Evolutionary conservation across 1,140 invertebrate species (phyloP).

Genomic region (Drosophila aff.): DNA sequence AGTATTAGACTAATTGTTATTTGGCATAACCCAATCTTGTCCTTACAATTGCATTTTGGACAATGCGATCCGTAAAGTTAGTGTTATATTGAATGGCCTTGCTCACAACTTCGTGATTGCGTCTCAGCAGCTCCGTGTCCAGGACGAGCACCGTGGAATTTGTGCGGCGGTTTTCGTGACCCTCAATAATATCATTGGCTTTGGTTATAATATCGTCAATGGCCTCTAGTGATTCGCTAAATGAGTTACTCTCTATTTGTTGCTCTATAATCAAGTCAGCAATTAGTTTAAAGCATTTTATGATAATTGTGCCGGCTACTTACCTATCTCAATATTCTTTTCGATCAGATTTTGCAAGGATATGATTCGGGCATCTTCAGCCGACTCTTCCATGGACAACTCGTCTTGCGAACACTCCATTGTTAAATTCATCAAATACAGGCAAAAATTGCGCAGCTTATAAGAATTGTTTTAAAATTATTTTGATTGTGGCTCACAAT

Average conservation of each 20-base stretch:
- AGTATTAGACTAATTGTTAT: not conserved
- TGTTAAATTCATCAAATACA: not conserved
- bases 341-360: conserved; percentile 61
- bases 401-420: conserved; percentile 17
- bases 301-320: not conserved
- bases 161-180: conserved; percentile 45
- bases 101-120: conserved; percentile 59
- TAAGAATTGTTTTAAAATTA: conserved; percentile 11
- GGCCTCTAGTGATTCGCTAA: conserved; percentile 53
- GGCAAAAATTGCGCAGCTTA: not conserved
- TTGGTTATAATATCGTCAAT: conserved; percentile 47
- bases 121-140: conserved; percentile 61
- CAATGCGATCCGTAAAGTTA: conserved; percentile 58
- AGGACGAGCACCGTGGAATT: conserved; percentile 60
- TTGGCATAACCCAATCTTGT: not conserved
- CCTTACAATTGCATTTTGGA: conserved; percentile 60
- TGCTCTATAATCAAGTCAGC: conserved; percentile 27
- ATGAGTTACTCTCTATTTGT: conserved; percentile 49
- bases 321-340: conserved; percentile 64
- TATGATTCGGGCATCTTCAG: conserved; percentile 42
- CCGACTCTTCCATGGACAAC: not conserved
- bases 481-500: not conserved
- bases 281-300: not conserved
- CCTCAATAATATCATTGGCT: conserved; percentile 54
- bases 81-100: conserved; percentile 62